Evolutionary conservation across 2,797 vertebrate genomes (phyloP), one percentile per base, ranked within the genome.

Genomic region (Amblyraja radiata): DNA sequence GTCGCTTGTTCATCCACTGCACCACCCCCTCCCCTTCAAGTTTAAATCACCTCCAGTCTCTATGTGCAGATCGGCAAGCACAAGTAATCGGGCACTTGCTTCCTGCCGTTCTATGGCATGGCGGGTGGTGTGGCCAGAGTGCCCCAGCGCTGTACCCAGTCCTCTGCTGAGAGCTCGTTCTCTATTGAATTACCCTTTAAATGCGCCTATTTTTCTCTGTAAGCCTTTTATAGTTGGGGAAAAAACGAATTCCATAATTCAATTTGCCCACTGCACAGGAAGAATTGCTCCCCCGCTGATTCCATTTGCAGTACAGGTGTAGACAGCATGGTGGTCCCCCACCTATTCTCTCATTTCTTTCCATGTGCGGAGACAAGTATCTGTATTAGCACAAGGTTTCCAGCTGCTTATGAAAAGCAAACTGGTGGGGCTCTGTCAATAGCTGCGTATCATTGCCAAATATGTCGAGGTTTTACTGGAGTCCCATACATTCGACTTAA

Each of bases 281-380:
- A 46, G 90, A 73, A 76, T 16, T 92, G 90, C 11, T 76, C 39
- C 90, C 90, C 74, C 28, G 71, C 71, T 54, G 90, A 54, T 90
- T 76, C 90, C 25, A 76, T 76, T 92, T 76, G 36, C 71, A 10
- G 39, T 76, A 54, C 90, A 74, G 88, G 18, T 91, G 68, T 46
- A 74, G 68, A 91, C 36, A 92, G 23, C 71, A 74, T 92, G 90
- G 46, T 76, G 21, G 68, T 76, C 90, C 71, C 13, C 23, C 0
- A 92, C 11, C 90, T 92, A 76, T 25, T 92, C 71, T 28, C 39
- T 92, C 90, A 28, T 92, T 58, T 68, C 73, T 10, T 39, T 90
- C 36, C 83, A 54, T 18, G 74, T 13, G 28, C 71, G 0, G 71
- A 92, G 71, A 92, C 39, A 92, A 25, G 32, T 54, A 54, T 23